Evolutionary conservation across 2,113 vertebrate genomes (phyloP).

Genomic region (Bubo blakistoni): DNA sequence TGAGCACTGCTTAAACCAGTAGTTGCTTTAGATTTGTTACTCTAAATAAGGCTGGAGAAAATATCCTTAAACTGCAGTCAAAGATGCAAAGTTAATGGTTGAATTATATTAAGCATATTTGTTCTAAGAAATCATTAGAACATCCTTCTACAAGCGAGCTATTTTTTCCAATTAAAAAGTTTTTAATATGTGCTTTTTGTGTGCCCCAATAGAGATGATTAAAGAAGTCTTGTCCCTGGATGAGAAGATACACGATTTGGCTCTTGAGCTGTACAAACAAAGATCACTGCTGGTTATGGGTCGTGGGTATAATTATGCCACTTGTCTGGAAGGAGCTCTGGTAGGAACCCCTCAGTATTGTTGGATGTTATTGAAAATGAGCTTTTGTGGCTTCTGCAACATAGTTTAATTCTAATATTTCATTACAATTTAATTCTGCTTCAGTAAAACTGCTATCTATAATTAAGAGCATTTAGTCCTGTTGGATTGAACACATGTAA

Average conservation of each 20-base stretch:
- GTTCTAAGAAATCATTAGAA: not conserved
- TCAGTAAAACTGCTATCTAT: not conserved
- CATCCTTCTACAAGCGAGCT: not conserved
- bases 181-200: not conserved
- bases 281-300: slow-evolving; percentile 94
- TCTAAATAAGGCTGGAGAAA: not conserved
- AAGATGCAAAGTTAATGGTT: not conserved
- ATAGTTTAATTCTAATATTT: not conserved
- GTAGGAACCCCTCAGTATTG: slow-evolving; percentile 70
- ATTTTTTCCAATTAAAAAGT: not conserved
- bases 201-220: slow-evolving; percentile 75
- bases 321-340: slow-evolving; percentile 95
- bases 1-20: not conserved
- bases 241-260: slow-evolving; percentile 85
- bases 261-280: slow-evolving; percentile 88
- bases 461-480: not conserved
- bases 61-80: not conserved
- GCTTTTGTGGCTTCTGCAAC: not conserved
- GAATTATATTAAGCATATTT: not conserved
- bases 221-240: slow-evolving; percentile 88
- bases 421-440: not conserved
- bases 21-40: not conserved
- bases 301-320: slow-evolving; percentile 93
- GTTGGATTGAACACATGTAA: not conserved
- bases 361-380: not conserved